Conservation (phyloP, 2,113 vertebrate species). For the Dipodomys ordii region DNA sequence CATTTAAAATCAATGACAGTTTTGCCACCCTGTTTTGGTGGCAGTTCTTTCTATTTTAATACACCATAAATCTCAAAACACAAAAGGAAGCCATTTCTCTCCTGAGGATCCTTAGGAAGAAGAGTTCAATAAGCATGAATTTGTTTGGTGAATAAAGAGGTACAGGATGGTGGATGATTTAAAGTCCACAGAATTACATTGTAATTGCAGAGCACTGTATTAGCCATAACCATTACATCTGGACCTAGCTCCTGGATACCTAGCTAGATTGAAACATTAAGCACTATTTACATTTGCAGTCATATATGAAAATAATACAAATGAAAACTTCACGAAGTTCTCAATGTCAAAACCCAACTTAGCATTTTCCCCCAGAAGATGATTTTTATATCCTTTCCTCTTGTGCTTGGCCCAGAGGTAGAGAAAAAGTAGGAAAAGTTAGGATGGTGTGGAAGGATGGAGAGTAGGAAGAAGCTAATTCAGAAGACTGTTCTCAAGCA, state of each 20-base stretch:
- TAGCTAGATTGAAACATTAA: not conserved
- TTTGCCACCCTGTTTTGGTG: not conserved
- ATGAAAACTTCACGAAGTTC: not conserved
- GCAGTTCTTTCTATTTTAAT: not conserved
- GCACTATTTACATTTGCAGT: not conserved
- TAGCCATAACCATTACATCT: not conserved
- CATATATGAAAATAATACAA: not conserved
- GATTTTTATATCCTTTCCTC: not conserved
- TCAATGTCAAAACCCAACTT: not conserved
- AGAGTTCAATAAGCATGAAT: not conserved
- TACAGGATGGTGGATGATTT: not conserved
- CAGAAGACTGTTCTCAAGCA: not conserved
- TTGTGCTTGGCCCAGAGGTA: not conserved
- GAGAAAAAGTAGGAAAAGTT: not conserved
- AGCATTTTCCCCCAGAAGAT: not conserved
- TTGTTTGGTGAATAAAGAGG: not conserved
- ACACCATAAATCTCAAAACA: not conserved
- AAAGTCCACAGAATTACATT: not conserved
- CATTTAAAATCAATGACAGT: slow-evolving; percentile 4
- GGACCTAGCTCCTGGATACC: not conserved
- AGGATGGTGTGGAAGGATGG: not conserved
- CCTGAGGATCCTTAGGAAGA: not conserved
- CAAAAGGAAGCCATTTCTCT: not conserved
- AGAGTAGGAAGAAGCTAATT: not conserved
- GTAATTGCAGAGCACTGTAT: not conserved